Evolutionary conservation across 2,113 vertebrate genomes (phyloP), one percentile per base, ranked within the genome.

Genomic region (Oryzias curvinotus): DNA sequence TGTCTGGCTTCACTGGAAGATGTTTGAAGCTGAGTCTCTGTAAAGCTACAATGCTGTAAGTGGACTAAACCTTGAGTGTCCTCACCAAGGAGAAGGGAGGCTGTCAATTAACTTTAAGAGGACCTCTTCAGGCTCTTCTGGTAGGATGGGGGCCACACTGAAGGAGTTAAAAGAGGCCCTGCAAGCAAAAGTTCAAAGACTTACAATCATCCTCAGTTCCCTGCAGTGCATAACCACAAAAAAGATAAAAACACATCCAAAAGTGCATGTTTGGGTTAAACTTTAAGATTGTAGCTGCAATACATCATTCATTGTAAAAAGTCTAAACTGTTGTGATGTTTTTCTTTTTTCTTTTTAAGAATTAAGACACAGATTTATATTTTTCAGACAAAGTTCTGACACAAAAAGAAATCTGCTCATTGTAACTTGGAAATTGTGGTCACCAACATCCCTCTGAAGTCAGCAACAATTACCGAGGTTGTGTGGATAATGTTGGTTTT

Each of bases 71-170:
- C 69, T 36, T 36, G 36, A 36, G 36, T 10, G 57, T 78, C 60
- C 66, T 62, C 57, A 52, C 30, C 41, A 42, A 59, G 55, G 71
- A 48, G 59, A 80, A 59, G 65, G 71, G 75, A 62, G 69, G 75
- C 70, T 54, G 62, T 63, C 46, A 74, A n/a, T 75, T 68, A 52
- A 71, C 57, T 36, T 57, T 17, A 47, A 51, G 36, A 53, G 71
- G 46, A 43, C 52, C 57, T 54, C 73, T 48, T 66, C 41, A 46
- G 43, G 25, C 17, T 25, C 13, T 16, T 30, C 23, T 26, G 8
- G 14, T 28, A 5, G 26, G 16, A 51, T 36, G 21, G 16, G 15
- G 30, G 36, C 41, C 14, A 17, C 41, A 23, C 5, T 26, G 23
- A 13, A 41, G 14, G 13, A 13, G 2, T 18, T 8, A 26, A 52